Evolutionary conservation across 1,140 invertebrate genomes (phyloP), one percentile per base, ranked within the genome.

Genomic region (Agrypnia vestita): DNA sequence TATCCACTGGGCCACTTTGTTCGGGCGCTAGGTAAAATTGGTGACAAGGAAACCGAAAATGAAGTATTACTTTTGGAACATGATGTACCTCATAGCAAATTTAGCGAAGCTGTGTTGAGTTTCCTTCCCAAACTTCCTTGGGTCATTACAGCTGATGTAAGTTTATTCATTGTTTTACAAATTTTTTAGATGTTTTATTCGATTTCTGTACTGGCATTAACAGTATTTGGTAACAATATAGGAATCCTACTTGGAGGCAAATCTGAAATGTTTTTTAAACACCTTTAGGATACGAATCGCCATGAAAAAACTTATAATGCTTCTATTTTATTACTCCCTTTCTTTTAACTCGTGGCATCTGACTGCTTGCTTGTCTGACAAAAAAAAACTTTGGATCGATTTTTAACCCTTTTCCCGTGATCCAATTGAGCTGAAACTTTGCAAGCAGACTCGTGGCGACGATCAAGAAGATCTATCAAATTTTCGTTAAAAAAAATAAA

Each of bases 41-140:
- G 88, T 61, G 93, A 98, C 85, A 95, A 95, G 87, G 92, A 94
- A 19, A 97, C 97, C 13, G 98, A 99, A 89, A 99, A 98, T 88
- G 97, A 98, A 90, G 96, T 96, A 9, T 92, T 99, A 55, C 90
- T 99, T 1, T 87, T 99, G 56, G 99, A 99, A 86, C 98, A 99
- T 86, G 98, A 99, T 88, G 95, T 99, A 17, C 98, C 98, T 0
- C 97, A 99, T 86, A 95, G 95, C 84, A 92, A 95, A 84, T 99
- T 99, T 87, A 97, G 97, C 0, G 96, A 98, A 84, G 94, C 96
- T 62, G 99, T 99, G 25, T 91, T 99, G 0, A 94, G 94, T 78
- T 99, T 96, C 86, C 89, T 99, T 25, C 99, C 99, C 0, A 92
- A 94, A 83, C 84, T 97, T 84, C 96, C 97, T 11, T 99, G 97